phyloP scores from a whole-genome alignment of 2,113 vertebrate genomes.

The Paratilapia polleni region DNA sequence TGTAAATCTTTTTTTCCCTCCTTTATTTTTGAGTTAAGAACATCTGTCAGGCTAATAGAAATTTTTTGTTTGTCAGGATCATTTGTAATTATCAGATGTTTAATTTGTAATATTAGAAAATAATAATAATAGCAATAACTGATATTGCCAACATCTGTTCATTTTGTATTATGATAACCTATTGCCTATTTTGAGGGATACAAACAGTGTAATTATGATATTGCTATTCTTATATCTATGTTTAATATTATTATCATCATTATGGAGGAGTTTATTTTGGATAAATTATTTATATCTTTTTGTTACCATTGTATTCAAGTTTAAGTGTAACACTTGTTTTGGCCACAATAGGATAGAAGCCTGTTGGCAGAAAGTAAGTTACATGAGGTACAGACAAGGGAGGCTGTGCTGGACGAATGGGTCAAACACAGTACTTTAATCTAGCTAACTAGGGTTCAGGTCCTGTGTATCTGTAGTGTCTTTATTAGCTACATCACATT shows the following conservation, averaged over 20 bases:
- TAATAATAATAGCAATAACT: no score
- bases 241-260: not conserved
- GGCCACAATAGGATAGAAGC: not conserved
- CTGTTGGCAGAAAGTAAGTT: not conserved
- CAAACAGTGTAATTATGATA: not conserved
- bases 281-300: not conserved
- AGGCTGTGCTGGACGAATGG: no score
- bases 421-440: no score
- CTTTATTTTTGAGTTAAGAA: not conserved
- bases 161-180: not conserved
- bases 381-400: not conserved
- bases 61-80: not conserved
- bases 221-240: not conserved
- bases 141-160: not conserved
- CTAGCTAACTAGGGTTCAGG: no score
- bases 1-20: not conserved
- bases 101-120: not conserved
- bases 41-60: not conserved
- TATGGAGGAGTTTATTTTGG: not conserved
- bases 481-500: not conserved
- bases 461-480: not conserved
- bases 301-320: not conserved
- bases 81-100: not conserved
- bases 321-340: not conserved
- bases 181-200: not conserved